These are phyloP conservation scores for Drosophila pallidifrons DNA, from an alignment of 1,140 invertebrate genomes.

Conservation along the genomic window DNA sequence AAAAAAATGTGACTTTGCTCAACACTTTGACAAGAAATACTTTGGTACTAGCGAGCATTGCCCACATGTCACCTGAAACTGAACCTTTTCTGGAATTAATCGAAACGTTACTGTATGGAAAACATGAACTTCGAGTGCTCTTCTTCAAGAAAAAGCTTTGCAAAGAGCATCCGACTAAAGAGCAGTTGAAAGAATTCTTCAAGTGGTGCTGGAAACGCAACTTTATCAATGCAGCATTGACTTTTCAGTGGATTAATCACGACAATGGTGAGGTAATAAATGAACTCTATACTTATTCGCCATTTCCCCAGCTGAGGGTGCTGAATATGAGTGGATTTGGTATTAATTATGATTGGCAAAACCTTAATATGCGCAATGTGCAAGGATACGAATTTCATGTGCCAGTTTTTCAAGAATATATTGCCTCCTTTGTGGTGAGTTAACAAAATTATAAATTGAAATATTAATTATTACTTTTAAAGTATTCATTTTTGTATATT, in stretches of 20 bases:
- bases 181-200: slow-evolving; percentile 42
- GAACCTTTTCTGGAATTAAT: slow-evolving; percentile 56
- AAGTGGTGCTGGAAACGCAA: slow-evolving; percentile 58
- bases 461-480: too few relatives aligned
- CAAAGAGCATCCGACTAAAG: not conserved
- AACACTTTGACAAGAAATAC: slow-evolving; percentile 29
- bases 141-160: slow-evolving; percentile 29
- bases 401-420: slow-evolving; percentile 56
- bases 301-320: slow-evolving; percentile 50
- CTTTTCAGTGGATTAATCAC: not conserved
- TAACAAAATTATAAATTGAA: not conserved
- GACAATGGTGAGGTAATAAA: not conserved
- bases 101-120: slow-evolving; percentile 22
- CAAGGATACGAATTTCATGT: slow-evolving; percentile 48
- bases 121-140: slow-evolving; percentile 49
- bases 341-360: not conserved
- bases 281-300: slow-evolving; percentile 56
- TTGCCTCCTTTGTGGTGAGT: slow-evolving; percentile 50
- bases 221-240: slow-evolving; percentile 57
- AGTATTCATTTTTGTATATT: too few relatives aligned
- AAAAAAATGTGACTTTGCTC: slow-evolving; percentile 21
- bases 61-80: not conserved
- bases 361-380: slow-evolving; percentile 37
- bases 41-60: slow-evolving; percentile 44
- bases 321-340: slow-evolving; percentile 39